Base-by-base conservation (phyloP, 2,797 vertebrate genomes). In the Gephyroberyx darwinii region DNA sequence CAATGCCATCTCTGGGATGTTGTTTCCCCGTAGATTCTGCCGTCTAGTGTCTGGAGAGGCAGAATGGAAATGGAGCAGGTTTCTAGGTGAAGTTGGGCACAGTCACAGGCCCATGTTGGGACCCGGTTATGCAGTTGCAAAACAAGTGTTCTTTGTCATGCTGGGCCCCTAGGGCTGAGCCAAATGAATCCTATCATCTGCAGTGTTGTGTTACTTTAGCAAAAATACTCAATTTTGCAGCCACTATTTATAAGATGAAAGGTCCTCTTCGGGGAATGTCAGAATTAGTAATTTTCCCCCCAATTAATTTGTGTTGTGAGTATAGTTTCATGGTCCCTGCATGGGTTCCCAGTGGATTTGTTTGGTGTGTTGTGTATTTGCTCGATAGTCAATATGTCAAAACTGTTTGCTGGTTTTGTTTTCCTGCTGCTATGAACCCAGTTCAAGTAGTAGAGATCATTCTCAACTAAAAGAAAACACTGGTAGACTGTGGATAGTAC, bases 241-340 rank as follows among this genome's bases (percentile, higher is more conserved):
- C 82, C 89, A 90, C 90, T 93, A 89, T 94, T 95, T 93, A 92
- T 90, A 91, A 94, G 93, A 94, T 94, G 90, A 94, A 94, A 94
- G 91, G 80, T 75, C 80, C 79, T 93, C 92, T 93, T 92, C 78
- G 3, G 92, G 92, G 91, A 93, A 92, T 82, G 83, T 90, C 84
- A 85, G 85, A 91, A 92, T 92, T 92, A 89, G 75, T 90, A 80
- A 76, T 90, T 90, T 84, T 48, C 69, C 80, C 75, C 61, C 77
- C 89, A 92, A 90, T 93, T 93, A 93, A 92, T 93, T 89, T 88
- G 74, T 88, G 89, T 89, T 88, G 81, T 76, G 87, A 86, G 84
- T 88, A 75, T 83, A 66, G 84, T 90, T 90, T 88, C 67, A 78
- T 86, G 88, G 85, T 92, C 76, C 78, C 87, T 87, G 81, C 67